A percentile compares a stretch with the other conserved stretches of the same genome.
These are phyloP conservation scores for Argopecten irradians DNA, from an alignment of 1,140 invertebrate genomes.

Conservation along the genomic window DNA sequence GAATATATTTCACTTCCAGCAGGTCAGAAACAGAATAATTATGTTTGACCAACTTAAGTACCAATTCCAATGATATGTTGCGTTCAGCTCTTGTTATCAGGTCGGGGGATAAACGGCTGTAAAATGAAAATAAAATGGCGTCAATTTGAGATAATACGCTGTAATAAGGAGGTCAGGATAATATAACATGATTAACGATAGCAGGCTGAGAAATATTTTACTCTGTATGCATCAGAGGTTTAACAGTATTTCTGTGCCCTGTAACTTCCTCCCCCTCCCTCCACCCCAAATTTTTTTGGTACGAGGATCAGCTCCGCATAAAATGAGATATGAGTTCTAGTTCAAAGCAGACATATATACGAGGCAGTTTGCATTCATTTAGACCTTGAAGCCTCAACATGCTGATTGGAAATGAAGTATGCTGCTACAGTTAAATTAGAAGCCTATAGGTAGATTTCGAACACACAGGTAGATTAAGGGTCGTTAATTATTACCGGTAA, in stretches of 20 bases:
- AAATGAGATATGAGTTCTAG: background rate
- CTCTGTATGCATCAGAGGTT: background rate
- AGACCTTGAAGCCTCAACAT: background rate
- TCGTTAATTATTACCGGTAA: background rate
- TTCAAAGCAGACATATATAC: constrained; percentile 1
- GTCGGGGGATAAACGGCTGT: background rate
- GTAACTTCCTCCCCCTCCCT: background rate
- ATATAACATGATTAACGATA: background rate
- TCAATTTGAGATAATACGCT: background rate
- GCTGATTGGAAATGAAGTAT: background rate
- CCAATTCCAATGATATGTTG: too few species aligned
- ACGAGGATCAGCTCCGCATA: background rate
- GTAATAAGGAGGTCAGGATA: background rate
- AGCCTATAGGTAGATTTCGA: background rate
- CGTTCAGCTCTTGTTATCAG: background rate
- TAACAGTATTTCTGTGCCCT: background rate
- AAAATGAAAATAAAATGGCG: background rate
- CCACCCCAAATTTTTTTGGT: background rate
- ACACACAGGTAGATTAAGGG: background rate
- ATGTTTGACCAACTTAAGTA: background rate
- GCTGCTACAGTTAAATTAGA: background rate
- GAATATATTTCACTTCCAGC: background rate
- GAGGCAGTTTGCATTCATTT: background rate
- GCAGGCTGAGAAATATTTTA: background rate
- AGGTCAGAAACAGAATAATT: background rate